phyloP scores from a whole-genome alignment of 2,888 invertebrate genomes.

The Cacoxenus indagator region DNA sequence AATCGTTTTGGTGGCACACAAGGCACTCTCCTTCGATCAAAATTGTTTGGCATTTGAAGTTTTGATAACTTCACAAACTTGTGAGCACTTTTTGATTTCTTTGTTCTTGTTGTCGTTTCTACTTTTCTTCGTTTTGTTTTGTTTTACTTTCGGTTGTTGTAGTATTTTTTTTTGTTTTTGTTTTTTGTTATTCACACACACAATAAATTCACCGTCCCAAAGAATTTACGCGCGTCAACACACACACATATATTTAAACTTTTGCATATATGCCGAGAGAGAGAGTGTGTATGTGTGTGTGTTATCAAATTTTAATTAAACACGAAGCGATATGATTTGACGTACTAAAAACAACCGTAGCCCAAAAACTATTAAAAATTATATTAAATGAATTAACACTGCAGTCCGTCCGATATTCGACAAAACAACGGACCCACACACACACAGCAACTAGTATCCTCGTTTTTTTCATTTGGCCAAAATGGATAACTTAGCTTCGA shows the following conservation, averaged over 20 bases:
- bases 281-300: neutral
- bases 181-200: no score
- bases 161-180: no score
- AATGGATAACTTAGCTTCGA: no score
- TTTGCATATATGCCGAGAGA: neutral
- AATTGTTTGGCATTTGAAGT: neutral
- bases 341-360: neutral
- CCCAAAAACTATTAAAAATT: slow-evolving; percentile 3
- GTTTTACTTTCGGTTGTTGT: no score
- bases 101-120: no score
- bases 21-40: no score
- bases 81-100: neutral
- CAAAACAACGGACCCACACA: slow-evolving; percentile 2
- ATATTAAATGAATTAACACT: neutral
- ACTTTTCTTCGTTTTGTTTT: no score
- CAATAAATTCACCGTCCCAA: neutral
- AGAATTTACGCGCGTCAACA: neutral
- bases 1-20: neutral
- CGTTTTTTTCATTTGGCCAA: slow-evolving; percentile 5
- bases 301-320: slow-evolving; percentile 13
- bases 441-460: slow-evolving; percentile 61
- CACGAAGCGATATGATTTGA: neutral
- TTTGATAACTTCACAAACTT: neutral
- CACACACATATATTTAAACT: neutral
- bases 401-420: slow-evolving; percentile 3